Conservation (phyloP, 2,113 vertebrate species). For the Rhagologus leucostigma region DNA sequence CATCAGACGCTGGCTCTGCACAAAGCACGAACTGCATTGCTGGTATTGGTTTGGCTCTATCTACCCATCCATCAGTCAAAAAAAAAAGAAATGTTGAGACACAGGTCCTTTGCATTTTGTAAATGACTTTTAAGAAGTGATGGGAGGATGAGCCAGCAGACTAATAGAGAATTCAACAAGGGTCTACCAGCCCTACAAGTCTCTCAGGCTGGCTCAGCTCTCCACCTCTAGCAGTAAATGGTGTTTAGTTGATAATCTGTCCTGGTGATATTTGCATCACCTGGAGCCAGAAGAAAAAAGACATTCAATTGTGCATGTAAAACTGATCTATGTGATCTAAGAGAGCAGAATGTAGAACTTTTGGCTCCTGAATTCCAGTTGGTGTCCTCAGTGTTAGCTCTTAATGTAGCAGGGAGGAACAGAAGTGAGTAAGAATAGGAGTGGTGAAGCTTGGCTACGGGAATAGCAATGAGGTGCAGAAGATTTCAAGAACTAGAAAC, state of each 20-base stretch:
- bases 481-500: background rate
- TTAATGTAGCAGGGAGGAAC: background rate
- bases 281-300: background rate
- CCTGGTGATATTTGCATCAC: background rate
- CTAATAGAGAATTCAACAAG: background rate
- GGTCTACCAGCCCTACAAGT: background rate
- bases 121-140: background rate
- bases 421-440: background rate
- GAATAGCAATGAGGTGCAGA: background rate
- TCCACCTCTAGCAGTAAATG: background rate
- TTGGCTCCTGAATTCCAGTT: background rate
- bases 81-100: background rate
- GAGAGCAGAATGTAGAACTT: background rate
- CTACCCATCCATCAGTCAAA: background rate
- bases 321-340: background rate
- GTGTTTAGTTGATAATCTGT: background rate
- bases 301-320: background rate
- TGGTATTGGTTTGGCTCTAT: background rate
- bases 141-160: background rate
- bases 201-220: background rate
- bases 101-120: background rate
- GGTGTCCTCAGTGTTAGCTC: background rate
- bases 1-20: background rate
- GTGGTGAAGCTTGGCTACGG: background rate
- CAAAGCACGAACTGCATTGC: background rate